phyloP scores from a whole-genome alignment of 2,888 invertebrate species.

The Tenthredo scrophulariae region DNA sequence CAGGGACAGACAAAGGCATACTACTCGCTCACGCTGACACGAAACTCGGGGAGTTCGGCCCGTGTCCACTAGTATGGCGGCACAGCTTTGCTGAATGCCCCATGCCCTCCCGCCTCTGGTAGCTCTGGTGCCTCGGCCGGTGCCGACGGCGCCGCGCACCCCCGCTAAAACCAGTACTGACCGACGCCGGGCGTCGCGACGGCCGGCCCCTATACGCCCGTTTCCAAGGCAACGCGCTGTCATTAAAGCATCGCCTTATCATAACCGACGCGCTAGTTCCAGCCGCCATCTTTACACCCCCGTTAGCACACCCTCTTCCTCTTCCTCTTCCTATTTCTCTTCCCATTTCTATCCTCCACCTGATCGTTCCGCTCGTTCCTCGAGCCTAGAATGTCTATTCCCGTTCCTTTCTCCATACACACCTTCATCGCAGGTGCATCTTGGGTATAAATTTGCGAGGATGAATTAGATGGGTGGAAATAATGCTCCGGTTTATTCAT shows the following conservation, averaged over 20 bases:
- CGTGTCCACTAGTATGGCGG: constrained; percentile 77
- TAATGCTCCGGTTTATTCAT: too few relatives aligned
- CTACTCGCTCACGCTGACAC: constrained; percentile 49
- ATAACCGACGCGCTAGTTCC: constrained; percentile 76
- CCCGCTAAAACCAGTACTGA: constrained; percentile 66
- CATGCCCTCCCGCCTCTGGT: constrained; percentile 65
- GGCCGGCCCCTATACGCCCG: constrained; percentile 75
- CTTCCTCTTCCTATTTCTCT: constrained; percentile 41
- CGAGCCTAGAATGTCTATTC: constrained; percentile 25
- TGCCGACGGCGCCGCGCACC: constrained; percentile 47
- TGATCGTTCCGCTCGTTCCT: not conserved
- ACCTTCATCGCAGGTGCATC: constrained; percentile 17
- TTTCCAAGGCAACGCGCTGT: constrained; percentile 76
- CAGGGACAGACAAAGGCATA: constrained; percentile 58
- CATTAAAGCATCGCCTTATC: constrained; percentile 79
- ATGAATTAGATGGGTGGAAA: too few relatives aligned
- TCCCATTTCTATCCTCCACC: constrained; percentile 43
- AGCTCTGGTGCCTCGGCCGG: constrained; percentile 50
- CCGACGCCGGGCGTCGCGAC: constrained; percentile 76
- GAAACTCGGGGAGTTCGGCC: constrained; percentile 66
- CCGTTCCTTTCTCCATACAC: constrained; percentile 42
- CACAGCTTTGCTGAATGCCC: constrained; percentile 67
- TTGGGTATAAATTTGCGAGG: not conserved
- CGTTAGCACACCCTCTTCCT: constrained; percentile 61
- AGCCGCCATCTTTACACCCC: constrained; percentile 77